These are phyloP conservation scores for Griposia aprilina DNA, from an alignment of 2,888 invertebrate species.

Conservation along the genomic window DNA sequence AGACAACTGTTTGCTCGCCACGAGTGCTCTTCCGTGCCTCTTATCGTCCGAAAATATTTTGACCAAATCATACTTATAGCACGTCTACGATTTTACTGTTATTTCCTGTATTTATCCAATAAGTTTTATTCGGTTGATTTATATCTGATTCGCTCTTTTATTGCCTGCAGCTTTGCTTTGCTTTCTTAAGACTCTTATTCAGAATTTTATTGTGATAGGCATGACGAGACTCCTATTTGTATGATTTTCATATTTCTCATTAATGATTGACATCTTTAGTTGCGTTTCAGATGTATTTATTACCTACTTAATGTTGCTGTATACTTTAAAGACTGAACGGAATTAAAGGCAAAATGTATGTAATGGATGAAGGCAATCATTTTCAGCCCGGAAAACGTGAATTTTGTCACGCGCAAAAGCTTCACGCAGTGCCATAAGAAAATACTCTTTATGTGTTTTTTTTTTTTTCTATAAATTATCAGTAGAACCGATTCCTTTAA, in stretches of 20 bases:
- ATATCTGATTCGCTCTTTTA: not conserved
- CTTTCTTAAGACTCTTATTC: constrained; percentile 1
- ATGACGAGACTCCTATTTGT: not conserved
- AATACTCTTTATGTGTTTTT: not conserved
- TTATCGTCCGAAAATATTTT: constrained; percentile 45
- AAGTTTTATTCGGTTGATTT: constrained; percentile 8
- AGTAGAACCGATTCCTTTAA: constrained; percentile 14
- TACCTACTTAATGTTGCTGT: not conserved
- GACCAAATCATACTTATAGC: constrained; percentile 44
- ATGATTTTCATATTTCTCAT: constrained; percentile 2
- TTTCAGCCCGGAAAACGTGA: constrained; percentile 13
- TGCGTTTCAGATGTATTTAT: not conserved
- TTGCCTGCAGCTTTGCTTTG: not conserved
- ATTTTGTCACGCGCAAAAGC: not conserved
- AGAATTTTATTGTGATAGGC: not conserved
- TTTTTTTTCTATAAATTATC: constrained; percentile 7
- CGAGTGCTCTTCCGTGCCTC: constrained; percentile 52
- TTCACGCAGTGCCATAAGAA: not conserved
- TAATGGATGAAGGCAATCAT: not conserved
- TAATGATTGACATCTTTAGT: not conserved
- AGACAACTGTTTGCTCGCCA: constrained; percentile 66
- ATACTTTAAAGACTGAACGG: constrained; percentile 1
- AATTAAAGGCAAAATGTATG: not conserved
- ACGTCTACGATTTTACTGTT: constrained; percentile 32
- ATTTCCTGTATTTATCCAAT: constrained; percentile 40